A percentile compares a stretch with the other conserved stretches of the same genome.
Conservation (phyloP, 2,888 invertebrate genomes). For the Amphiduros pacificus region DNA sequence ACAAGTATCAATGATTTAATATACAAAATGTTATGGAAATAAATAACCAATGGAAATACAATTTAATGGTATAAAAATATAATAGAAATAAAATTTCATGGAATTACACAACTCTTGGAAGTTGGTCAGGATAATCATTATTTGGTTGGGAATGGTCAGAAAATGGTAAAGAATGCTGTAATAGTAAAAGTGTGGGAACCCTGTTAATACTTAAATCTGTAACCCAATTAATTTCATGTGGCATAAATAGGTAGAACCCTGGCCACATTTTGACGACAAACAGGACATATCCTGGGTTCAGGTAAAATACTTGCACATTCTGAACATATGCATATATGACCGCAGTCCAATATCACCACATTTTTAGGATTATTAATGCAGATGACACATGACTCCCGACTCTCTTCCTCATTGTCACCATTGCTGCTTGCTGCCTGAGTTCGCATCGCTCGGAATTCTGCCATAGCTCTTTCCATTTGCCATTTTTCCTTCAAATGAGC, state of each 20-base stretch:
- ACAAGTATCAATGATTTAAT: no score
- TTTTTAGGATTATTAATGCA: conserved; percentile 83
- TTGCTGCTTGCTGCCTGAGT: background rate
- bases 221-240: no score
- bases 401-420: conserved; percentile 8
- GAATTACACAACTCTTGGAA: no score
- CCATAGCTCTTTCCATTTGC: conserved; percentile 11
- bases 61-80: no score
- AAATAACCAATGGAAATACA: no score
- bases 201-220: no score
- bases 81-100: no score
- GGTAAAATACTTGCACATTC: conserved; percentile 78
- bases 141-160: no score
- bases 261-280: conserved; percentile 74
- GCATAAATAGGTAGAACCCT: conserved; percentile 77
- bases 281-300: conserved; percentile 70
- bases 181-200: no score
- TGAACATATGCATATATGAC: conserved; percentile 87
- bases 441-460: conserved; percentile 22
- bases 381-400: conserved; percentile 70
- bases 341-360: conserved; percentile 84
- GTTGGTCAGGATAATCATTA: no score
- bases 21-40: no score
- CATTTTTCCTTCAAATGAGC: conserved; percentile 22
- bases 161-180: no score